These are phyloP conservation scores for Bucco capensis DNA, from an alignment of 2,113 vertebrate genomes.

Conservation along the genomic window DNA sequence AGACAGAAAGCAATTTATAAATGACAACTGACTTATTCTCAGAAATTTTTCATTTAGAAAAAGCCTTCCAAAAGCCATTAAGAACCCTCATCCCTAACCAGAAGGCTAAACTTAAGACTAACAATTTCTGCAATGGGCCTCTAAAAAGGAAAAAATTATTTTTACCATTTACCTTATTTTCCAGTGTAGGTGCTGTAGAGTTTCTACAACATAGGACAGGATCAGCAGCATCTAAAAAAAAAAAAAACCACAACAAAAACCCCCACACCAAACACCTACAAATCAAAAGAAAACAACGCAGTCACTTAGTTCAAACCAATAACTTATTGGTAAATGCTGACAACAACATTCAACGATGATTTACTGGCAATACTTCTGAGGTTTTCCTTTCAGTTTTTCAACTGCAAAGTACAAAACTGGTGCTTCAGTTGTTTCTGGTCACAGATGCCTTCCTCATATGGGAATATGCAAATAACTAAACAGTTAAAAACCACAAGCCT, in stretches of 20 bases:
- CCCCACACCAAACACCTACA: neutral
- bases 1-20: neutral
- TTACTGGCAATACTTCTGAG: neutral
- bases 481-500: neutral
- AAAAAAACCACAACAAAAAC: neutral
- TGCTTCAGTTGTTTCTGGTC: neutral
- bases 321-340: neutral
- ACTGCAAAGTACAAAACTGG: neutral
- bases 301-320: neutral
- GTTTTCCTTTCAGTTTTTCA: neutral
- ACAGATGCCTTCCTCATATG: neutral
- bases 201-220: neutral
- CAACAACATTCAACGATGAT: neutral
- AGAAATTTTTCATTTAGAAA: neutral
- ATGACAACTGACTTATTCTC: neutral
- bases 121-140: neutral
- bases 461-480: neutral
- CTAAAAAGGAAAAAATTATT: neutral
- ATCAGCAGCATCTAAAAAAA: neutral
- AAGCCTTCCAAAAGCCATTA: neutral
- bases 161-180: neutral
- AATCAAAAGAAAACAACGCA: neutral
- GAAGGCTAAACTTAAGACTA: neutral
- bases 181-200: neutral
- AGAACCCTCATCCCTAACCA: neutral